Evolutionary conservation across 2,888 invertebrate genomes (phyloP).

Genomic region (Zelleria hepariella): DNA sequence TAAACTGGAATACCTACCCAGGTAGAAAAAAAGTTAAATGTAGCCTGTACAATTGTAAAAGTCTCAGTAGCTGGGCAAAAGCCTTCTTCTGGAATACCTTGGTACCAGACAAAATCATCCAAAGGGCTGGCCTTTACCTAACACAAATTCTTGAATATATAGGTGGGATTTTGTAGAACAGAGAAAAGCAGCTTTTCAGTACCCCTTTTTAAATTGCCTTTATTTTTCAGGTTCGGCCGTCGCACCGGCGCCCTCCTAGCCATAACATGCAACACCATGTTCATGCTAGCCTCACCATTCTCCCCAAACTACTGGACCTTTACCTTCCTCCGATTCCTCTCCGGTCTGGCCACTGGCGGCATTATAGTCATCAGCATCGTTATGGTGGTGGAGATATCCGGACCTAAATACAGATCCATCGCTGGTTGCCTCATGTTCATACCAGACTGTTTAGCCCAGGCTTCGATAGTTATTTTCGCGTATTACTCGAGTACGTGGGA

Average conservation of each 20-base stretch:
- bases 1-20: too few species aligned
- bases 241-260: conserved; percentile 75
- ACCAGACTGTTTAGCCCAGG: conserved; percentile 28
- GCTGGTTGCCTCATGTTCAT: conserved; percentile 24
- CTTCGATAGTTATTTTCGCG: conserved; percentile 28
- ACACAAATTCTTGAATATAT: too few species aligned
- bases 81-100: too few species aligned
- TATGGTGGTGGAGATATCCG: conserved; percentile 73
- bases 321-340: conserved; percentile 73
- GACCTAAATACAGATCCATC: conserved; percentile 51
- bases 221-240: conserved; percentile 36
- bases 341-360: conserved; percentile 81
- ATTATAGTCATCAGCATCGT: conserved; percentile 71
- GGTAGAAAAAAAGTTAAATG: too few species aligned
- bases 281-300: conserved; percentile 75
- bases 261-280: conserved; percentile 74
- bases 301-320: conserved; percentile 71
- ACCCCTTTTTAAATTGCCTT: too few species aligned
- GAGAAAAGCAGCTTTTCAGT: too few species aligned
- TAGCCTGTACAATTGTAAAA: too few species aligned
- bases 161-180: too few species aligned
- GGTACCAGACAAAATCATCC: too few species aligned
- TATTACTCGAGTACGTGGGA: conserved; percentile 34
- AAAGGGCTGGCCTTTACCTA: too few species aligned
- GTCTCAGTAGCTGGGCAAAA: too few species aligned